Conservation (phyloP, 2,113 vertebrate genomes). For the Perccottus glenii region DNA sequence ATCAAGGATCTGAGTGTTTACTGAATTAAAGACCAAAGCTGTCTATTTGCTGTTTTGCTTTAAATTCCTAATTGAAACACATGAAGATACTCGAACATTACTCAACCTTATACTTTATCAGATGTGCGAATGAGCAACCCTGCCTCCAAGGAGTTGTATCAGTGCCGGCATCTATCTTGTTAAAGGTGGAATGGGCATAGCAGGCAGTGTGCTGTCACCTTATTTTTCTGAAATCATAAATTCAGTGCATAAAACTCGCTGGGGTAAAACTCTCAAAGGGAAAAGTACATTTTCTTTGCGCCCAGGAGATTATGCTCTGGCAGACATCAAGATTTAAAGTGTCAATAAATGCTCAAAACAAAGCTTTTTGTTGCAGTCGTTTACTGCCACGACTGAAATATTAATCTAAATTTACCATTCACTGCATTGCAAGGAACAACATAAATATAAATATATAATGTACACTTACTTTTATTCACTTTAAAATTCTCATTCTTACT, state of each 20-base stretch:
- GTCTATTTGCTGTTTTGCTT: conserved; percentile 3
- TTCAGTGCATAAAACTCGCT: conserved; percentile 68
- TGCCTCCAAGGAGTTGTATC: conserved; percentile 62
- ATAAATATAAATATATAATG: conserved; percentile 38
- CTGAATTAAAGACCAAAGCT: conserved; percentile 44
- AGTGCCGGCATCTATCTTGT: conserved; percentile 65
- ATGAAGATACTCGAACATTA: conserved; percentile 16
- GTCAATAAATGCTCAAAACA: conserved; percentile 73
- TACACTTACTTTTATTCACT: conserved; percentile 11
- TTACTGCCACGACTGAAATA: conserved; percentile 35
- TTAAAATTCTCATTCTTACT: too few relatives aligned
- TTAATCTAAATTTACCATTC: conserved; percentile 49
- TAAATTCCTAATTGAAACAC: conserved; percentile 21
- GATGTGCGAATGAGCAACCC: conserved; percentile 37
- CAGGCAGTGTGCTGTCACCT: conserved; percentile 63
- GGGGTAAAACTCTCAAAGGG: conserved; percentile 64
- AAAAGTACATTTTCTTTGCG: conserved; percentile 71
- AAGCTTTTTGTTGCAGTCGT: conserved; percentile 40
- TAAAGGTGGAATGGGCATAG: conserved; percentile 71
- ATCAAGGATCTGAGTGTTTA: conserved; percentile 50
- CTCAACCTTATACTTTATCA: conserved; percentile 6
- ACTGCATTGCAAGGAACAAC: conserved; percentile 44
- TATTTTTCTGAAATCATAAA: conserved; percentile 72
- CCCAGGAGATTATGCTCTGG: conserved; percentile 59
- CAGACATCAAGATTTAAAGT: conserved; percentile 69